Percentiles rank a stretch among this genome's conserved stretches.
Evolutionary conservation across 2,113 vertebrate genomes (phyloP).

Genomic region (Brachyhypopomus gauderio): DNA sequence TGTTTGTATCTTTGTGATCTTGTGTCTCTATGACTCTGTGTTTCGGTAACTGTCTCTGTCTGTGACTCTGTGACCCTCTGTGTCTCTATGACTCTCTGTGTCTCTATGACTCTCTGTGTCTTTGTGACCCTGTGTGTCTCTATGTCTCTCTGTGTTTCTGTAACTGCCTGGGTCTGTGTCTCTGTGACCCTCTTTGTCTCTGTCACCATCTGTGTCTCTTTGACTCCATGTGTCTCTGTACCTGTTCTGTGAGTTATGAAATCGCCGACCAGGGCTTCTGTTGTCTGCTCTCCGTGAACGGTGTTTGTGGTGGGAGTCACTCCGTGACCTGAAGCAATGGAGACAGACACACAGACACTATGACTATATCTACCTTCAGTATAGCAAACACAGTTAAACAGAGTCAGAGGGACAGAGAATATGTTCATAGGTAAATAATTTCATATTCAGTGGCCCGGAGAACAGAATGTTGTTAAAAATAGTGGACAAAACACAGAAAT

Average conservation of each 20-base stretch:
- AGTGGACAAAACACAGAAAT: too few species aligned
- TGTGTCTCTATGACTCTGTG: too few species aligned
- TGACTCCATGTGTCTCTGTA: slow-evolving; percentile 58
- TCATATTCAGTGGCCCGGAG: too few species aligned
- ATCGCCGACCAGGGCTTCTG: slow-evolving; percentile 77
- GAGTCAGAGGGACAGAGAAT: slow-evolving; percentile 13
- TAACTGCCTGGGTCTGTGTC: too few species aligned
- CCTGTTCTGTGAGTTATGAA: slow-evolving; percentile 82
- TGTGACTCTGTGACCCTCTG: too few species aligned
- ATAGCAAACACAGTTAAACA: background rate
- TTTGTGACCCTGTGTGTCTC: too few species aligned
- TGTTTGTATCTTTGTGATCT: too few species aligned
- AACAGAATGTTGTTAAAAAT: too few species aligned
- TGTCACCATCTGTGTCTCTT: background rate
- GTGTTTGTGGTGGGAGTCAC: slow-evolving; percentile 78
- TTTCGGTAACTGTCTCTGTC: too few species aligned
- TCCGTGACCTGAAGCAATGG: slow-evolving; percentile 77
- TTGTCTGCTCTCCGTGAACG: slow-evolving; percentile 78
- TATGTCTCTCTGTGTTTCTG: background rate
- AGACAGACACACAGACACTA: slow-evolving; percentile 25
- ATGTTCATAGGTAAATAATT: slow-evolving; percentile 1
- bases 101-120: too few species aligned
- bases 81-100: too few species aligned
- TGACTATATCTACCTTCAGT: background rate
- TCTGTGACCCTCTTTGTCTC: background rate